These are phyloP conservation scores for Podilymbus podiceps DNA, from an alignment of 2,113 vertebrate genomes.

Conservation along the genomic window DNA sequence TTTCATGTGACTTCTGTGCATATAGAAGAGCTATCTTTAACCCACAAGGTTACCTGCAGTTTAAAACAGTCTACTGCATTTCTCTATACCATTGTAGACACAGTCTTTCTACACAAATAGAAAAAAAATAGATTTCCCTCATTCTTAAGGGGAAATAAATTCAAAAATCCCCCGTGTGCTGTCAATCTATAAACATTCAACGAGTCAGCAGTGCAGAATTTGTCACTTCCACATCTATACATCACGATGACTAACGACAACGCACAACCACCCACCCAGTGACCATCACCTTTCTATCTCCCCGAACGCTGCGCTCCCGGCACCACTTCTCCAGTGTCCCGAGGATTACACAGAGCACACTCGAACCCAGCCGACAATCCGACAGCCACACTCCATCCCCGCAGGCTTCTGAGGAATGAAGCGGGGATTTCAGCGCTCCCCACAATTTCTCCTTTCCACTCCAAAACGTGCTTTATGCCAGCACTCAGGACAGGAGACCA, in stretches of 20 bases:
- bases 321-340: rapidly evolving
- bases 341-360: too few relatives aligned
- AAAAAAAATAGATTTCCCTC: background rate
- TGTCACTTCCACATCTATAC: background rate
- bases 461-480: background rate
- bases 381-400: background rate
- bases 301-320: rapidly evolving
- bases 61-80: background rate
- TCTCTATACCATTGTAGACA: background rate
- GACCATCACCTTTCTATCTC: background rate
- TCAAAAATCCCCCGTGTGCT: background rate
- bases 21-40: background rate
- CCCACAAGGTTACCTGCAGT: background rate
- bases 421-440: background rate
- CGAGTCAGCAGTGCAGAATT: background rate
- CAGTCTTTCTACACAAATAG: background rate
- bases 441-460: background rate
- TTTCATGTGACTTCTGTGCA: background rate
- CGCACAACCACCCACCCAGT: rapidly evolving
- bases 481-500: background rate
- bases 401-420: background rate
- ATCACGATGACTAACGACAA: background rate
- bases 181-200: rapidly evolving
- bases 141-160: background rate
- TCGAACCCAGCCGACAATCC: background rate